Evolutionary conservation across 2,113 vertebrate genomes (phyloP).

Genomic region (Sinosuthora webbiana): DNA sequence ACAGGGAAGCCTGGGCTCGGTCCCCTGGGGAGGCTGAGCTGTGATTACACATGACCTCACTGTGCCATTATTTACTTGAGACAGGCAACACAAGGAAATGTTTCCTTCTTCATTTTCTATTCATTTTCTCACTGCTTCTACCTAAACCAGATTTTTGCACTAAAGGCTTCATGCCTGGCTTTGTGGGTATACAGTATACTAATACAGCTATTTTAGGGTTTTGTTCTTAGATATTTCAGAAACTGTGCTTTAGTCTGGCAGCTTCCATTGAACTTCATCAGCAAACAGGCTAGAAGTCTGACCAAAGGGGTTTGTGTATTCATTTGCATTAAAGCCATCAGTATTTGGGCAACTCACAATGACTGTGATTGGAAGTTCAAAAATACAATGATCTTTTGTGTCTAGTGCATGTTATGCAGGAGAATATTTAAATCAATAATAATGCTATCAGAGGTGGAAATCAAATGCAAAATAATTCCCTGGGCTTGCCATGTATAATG

Average conservation of each 20-base stretch:
- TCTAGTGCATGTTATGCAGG: conserved; percentile 65
- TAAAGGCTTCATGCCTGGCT: neutral
- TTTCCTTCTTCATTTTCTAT: neutral
- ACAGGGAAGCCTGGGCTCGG: rapidly evolving
- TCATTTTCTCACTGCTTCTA: neutral
- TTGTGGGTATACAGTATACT: neutral
- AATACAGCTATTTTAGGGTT: neutral
- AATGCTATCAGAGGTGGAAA: conserved; percentile 83
- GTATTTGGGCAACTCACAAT: conserved; percentile 69
- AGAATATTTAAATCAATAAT: conserved; percentile 84
- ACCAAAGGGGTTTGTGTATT: conserved; percentile 10
- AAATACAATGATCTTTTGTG: conserved; percentile 80
- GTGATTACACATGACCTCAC: neutral
- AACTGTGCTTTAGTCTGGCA: neutral
- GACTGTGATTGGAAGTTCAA: conserved; percentile 80
- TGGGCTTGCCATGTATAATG: conserved; percentile 72
- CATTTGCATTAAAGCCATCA: conserved; percentile 52
- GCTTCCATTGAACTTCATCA: conserved; percentile 37
- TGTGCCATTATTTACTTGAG: neutral
- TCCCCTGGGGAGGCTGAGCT: neutral
- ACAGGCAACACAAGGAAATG: neutral
- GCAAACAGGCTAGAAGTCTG: conserved; percentile 21
- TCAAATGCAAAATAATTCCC: conserved; percentile 84
- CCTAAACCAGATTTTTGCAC: neutral
- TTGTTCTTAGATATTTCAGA: neutral